phyloP scores from a whole-genome alignment of 1,140 invertebrate species.

The Brachionus rubens region DNA sequence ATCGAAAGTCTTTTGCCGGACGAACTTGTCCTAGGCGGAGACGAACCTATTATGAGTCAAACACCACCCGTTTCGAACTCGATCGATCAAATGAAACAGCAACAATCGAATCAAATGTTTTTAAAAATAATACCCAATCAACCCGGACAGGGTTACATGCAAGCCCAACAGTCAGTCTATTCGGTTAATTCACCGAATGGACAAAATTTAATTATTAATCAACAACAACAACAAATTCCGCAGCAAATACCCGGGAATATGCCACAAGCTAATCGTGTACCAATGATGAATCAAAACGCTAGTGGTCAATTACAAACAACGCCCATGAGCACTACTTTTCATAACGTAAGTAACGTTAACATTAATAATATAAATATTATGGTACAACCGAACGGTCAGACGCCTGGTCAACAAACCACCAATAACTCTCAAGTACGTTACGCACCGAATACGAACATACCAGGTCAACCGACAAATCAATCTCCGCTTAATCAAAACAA shows the following conservation, averaged over 20 bases:
- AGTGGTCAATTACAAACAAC: neutral
- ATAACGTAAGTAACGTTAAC: conserved; percentile 42
- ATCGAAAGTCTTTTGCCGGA: conserved; percentile 30
- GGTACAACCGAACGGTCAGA: conserved; percentile 27
- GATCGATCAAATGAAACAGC: neutral
- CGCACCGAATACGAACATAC: neutral
- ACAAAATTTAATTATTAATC: neutral
- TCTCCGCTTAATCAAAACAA: neutral
- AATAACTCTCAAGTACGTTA: neutral
- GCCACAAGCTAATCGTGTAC: neutral
- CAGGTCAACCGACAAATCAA: neutral
- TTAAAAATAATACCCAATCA: conserved; percentile 19
- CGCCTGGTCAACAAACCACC: neutral
- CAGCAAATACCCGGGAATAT: neutral
- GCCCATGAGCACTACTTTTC: conserved; percentile 32
- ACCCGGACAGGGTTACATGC: conserved; percentile 1
- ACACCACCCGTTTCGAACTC: neutral
- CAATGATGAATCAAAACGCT: neutral
- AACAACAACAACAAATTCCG: neutral
- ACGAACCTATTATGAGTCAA: neutral
- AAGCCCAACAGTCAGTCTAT: neutral
- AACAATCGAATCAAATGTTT: conserved; percentile 13
- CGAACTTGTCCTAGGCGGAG: neutral
- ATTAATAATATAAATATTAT: conserved; percentile 46
- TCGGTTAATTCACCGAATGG: neutral